Conservation (phyloP, 2,888 invertebrate species). For the Halocaridina rubra region DNA sequence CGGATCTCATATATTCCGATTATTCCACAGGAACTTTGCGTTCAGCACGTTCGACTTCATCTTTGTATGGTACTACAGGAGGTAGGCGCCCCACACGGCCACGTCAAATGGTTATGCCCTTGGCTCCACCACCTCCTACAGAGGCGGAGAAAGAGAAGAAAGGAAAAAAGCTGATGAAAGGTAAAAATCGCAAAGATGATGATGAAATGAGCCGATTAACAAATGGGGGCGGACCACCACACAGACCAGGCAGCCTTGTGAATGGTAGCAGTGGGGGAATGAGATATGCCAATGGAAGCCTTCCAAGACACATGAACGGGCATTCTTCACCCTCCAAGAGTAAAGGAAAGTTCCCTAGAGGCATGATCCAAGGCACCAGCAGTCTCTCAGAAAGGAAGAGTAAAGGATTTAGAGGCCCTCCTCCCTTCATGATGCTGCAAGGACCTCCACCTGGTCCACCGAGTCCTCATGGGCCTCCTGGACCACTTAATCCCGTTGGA, state of each 20-base stretch:
- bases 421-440: conserved; percentile 62
- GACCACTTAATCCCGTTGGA: conserved; percentile 70
- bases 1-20: conserved; percentile 72
- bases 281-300: conserved; percentile 50
- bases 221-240: conserved; percentile 41
- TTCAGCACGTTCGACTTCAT: conserved; percentile 55
- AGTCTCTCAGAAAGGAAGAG: conserved; percentile 56
- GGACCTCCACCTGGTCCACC: conserved; percentile 62
- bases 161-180: conserved; percentile 41
- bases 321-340: conserved; percentile 43
- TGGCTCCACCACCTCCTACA: conserved; percentile 74
- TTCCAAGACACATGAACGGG: conserved; percentile 58
- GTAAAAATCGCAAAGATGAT: conserved; percentile 25
- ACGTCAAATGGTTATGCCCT: conserved; percentile 82
- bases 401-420: conserved; percentile 52
- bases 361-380: conserved; percentile 42
- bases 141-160: conserved; percentile 71
- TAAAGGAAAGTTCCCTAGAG: conserved; percentile 51
- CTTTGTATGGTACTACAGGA: conserved; percentile 59
- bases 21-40: conserved; percentile 67
- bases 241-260: conserved; percentile 53
- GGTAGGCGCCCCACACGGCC: conserved; percentile 72
- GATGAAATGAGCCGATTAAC: conserved; percentile 49
- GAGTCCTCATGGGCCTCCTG: conserved; percentile 66
- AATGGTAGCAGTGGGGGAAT: conserved; percentile 59